Base-by-base conservation (phyloP, 2,113 vertebrate species). In the Paramormyrops kingsleyae region DNA sequence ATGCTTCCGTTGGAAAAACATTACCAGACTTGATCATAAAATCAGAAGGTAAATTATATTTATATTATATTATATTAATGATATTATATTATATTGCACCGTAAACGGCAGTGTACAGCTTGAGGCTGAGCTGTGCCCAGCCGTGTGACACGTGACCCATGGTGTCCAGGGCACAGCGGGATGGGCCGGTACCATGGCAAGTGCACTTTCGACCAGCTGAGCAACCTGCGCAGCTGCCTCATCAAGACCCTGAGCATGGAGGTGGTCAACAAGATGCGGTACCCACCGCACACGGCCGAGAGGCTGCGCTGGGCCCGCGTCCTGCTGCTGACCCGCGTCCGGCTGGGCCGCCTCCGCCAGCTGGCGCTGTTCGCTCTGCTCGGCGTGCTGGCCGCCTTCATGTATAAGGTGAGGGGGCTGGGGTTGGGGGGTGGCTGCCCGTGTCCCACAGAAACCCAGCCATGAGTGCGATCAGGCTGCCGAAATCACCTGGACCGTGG, bases 111-210 rank as follows among this genome's bases (percentile, higher is more conserved):
- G 62, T 8, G 80, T 47, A 44, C 1, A 46, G 17, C 15, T 19
- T 24, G 39, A 84, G 39, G 19, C 42, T 83, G 80, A 83, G 9
- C 2, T 1, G 0, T 77, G 27, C 12, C 46, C 21, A 19, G 83
- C 4, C 21, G 12, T 42, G 35, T 46, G 24, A 86, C 13, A 52
- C 7, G 2, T 53, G 13, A 39, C 24, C 1, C 24, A 21, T 35
- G 24, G 50, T 19, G 19, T 1, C 13, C 94, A 98, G 98, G 98
- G 3, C 92, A 97, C 94, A 99, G 98, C 0, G 98, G 98, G 17
- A 98, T 99, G 96, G 98, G 98, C 0, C 90, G 95, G 92, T 99
- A 98, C 93, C 97, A 97, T 0, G 97, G 97, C 89, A 95, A 93
- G 92, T 91, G 93, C 92, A 96, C 93, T 93, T 99, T 99, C 0